Evolutionary conservation across 2,113 vertebrate genomes (phyloP), one percentile per base, ranked within the genome.

Genomic region (Heterotilapia buettikoferi): DNA sequence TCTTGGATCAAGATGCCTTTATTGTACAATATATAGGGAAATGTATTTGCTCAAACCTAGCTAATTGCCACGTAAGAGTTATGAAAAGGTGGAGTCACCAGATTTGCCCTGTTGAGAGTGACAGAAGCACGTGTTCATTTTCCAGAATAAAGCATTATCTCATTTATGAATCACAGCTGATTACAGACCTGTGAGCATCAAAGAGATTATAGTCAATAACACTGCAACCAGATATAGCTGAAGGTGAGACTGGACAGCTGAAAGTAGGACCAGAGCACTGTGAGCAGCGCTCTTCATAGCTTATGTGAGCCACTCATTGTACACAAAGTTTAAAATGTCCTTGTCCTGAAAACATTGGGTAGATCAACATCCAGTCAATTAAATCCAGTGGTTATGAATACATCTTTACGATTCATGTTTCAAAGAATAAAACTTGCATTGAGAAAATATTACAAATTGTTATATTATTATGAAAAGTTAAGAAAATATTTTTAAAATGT

Each of bases 141-240:
- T 71, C 66, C 66, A 71, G n/a, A 21, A 43, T 26, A 71, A 71
- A 71, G 66, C 38, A 1, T 71, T 9, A 71, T 76, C 52, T 89
- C 78, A 88, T 85, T 85, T 66, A 78, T 85, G 92, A 92, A 83
- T 90, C 83, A 91, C 47, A 83, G 73, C 76, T 14, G 38, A 90
- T 88, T 88, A 85, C 9, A 76, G 45, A 52, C 47, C 40, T 4
- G 63, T 82, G 80, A 87, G 57, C 47, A 50, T 71, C 84, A 19
- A 10, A 24, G 33, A 56, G 79, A 85, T 88, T 31, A 88, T 29
- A 52, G 19, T 82, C 59, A 84, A 54, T 54, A 68, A 76, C 53
- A 57, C 33, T 73, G 80, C 24, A 21, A 31, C 29, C 80, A 79
- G 56, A 78, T 43, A 14, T 3, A 47, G 24, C 24, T 7, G 4